Evolutionary conservation across 2,797 vertebrate genomes (phyloP), one percentile per base, ranked within the genome.

Genomic region (Nannoperca obscura): DNA sequence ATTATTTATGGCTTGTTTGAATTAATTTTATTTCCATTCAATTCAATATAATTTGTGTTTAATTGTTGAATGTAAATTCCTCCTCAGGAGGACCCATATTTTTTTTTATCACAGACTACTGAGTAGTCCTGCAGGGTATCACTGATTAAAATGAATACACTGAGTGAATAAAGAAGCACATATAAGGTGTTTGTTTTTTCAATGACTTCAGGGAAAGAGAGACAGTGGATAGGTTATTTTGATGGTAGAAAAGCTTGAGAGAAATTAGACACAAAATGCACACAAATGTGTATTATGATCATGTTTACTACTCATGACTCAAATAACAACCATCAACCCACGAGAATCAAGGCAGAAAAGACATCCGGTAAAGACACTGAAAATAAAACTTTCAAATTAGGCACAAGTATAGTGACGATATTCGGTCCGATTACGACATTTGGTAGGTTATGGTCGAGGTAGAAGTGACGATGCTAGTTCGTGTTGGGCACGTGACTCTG

Each of bases 351-450:
- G 4, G 20, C 14, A 30, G 10, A 10, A 5, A 2, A 14, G 32
- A 32, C 12, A 71, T 76, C 67, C 49, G 40, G 47, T 17, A 8
- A 5, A 47, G 0, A 49, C 13, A 7, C 19, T 66, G 14, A 62
- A 61, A 61, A 55, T 71, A 30, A 40, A 38, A 38, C 5, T 12
- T 20, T 57, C 0, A 24, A 36, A 15, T 12, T 3, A 1, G 2
- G 8, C 0, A 34, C 19, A 53, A 4, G 12, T 32, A 32, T 5
- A 0, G 32, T 53, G 0, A 15, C 2, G 9, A 17, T 27, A 59
- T 3, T 20, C 2, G 10, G 6, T 36, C 11, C 22, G 2, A 49
- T 34, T 4, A 5, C 3, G 3, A 8, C 1, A 13, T 67, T 12
- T 44, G 4, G 20, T 8, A 24, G 32, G 34, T 34, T 34, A 34